Conservation (phyloP, 2,888 invertebrate genomes). For the Agrochola circellaris region DNA sequence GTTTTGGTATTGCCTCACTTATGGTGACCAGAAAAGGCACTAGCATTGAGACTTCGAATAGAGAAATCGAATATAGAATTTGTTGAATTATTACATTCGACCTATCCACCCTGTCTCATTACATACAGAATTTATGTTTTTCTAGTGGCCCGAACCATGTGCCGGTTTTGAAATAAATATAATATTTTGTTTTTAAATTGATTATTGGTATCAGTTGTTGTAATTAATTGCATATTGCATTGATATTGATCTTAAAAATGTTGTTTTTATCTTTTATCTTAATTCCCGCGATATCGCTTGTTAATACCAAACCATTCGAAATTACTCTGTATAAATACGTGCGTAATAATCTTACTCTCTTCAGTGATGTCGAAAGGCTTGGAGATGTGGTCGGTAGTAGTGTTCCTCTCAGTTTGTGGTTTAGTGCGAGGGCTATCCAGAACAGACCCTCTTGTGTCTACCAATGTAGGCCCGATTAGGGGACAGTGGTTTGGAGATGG, state of each 20-base stretch:
- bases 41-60: no score
- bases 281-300: background rate
- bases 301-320: background rate
- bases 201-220: background rate
- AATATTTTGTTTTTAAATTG: no score
- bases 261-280: slow-evolving; percentile 34
- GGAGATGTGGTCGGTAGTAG: slow-evolving; percentile 13
- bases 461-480: slow-evolving; percentile 12
- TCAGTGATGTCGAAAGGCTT: background rate
- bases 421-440: slow-evolving; percentile 17
- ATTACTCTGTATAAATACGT: slow-evolving; percentile 2
- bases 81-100: no score
- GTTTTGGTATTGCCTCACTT: no score
- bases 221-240: no score
- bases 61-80: no score
- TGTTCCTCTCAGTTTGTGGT: slow-evolving; percentile 26
- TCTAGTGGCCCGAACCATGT: no score
- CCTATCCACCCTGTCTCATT: no score
- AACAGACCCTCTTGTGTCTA: slow-evolving; percentile 39
- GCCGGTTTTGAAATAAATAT: no score
- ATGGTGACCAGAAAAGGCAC: no score
- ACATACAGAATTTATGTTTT: no score
- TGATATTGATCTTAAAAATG: background rate
- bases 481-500: slow-evolving; percentile 45
- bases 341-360: background rate